Evolutionary conservation across 2,797 vertebrate genomes (phyloP).

Genomic region (Valencia hispanica): DNA sequence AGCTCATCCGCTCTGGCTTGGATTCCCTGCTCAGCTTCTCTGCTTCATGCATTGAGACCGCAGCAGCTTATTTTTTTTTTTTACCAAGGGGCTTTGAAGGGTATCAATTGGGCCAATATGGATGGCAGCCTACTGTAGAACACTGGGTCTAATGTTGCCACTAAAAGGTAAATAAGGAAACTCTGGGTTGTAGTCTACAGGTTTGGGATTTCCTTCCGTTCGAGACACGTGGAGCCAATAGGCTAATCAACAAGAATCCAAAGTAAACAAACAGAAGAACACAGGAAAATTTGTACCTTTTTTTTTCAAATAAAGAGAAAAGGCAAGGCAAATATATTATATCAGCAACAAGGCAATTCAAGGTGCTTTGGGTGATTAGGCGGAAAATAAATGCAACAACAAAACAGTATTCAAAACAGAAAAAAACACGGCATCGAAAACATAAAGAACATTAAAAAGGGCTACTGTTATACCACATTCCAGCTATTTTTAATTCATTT

Average conservation of each 20-base stretch:
- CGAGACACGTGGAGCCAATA: neutral
- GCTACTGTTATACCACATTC: no score
- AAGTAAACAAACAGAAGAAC: neutral
- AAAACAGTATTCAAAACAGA: no score
- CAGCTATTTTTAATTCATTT: no score
- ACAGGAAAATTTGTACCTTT: neutral
- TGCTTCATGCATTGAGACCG: conserved; percentile 19
- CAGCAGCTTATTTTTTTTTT: conserved; percentile 32
- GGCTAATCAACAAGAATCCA: neutral
- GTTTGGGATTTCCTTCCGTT: neutral
- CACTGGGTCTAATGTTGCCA: conserved; percentile 21
- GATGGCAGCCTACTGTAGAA: conserved; percentile 12
- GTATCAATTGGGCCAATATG: conserved; percentile 9
- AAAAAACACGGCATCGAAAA: no score
- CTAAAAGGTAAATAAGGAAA: neutral
- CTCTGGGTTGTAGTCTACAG: conserved; percentile 9
- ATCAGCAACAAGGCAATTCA: no score
- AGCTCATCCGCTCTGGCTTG: conserved; percentile 48
- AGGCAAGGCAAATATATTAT: neutral
- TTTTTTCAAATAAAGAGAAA: no score
- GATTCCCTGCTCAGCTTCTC: conserved; percentile 12
- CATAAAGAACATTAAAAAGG: no score
- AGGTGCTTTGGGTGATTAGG: no score
- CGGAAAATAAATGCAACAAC: no score
- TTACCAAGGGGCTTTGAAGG: conserved; percentile 23